Conservation (phyloP, 2,113 vertebrate genomes). For the Cyprinodon variegatus region DNA sequence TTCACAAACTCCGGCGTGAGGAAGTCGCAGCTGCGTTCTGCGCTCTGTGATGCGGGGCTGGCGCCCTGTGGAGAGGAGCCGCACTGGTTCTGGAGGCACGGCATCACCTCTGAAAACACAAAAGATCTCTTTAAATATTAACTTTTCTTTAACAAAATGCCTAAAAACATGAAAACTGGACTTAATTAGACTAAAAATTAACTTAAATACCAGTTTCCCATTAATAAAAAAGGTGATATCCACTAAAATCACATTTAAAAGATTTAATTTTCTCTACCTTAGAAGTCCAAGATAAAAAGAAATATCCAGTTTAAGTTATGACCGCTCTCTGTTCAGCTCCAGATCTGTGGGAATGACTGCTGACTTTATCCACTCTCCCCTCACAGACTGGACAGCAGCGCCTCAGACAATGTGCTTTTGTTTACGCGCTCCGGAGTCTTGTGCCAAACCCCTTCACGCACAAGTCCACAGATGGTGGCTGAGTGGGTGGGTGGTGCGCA, state of each 20-base stretch:
- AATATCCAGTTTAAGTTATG: conserved; percentile 29
- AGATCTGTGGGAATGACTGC: conserved; percentile 24
- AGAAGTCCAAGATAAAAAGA: conserved; percentile 12
- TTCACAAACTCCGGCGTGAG: conserved; percentile 98
- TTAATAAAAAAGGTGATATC: neutral
- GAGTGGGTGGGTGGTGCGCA: neutral
- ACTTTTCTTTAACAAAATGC: neutral
- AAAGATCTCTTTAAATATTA: too few species aligned
- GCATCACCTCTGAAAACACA: conserved; percentile 87
- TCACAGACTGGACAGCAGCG: conserved; percentile 46
- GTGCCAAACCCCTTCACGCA: conserved; percentile 70
- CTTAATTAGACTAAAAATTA: neutral
- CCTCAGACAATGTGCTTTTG: conserved; percentile 79
- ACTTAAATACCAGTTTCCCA: neutral
- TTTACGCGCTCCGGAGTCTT: conserved; percentile 66
- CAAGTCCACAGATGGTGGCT: conserved; percentile 15
- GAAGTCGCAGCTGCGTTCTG: conserved; percentile 95
- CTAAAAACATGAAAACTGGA: neutral
- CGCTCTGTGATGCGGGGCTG: conserved; percentile 93
- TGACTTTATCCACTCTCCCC: conserved; percentile 30
- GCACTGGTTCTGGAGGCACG: conserved; percentile 97
- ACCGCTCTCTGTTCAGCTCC: conserved; percentile 6
- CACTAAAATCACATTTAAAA: neutral
- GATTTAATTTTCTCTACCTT: conserved; percentile 17
- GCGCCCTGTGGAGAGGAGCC: conserved; percentile 97